Conservation (phyloP, 2,888 invertebrate species). For the Globia sparganii region DNA sequence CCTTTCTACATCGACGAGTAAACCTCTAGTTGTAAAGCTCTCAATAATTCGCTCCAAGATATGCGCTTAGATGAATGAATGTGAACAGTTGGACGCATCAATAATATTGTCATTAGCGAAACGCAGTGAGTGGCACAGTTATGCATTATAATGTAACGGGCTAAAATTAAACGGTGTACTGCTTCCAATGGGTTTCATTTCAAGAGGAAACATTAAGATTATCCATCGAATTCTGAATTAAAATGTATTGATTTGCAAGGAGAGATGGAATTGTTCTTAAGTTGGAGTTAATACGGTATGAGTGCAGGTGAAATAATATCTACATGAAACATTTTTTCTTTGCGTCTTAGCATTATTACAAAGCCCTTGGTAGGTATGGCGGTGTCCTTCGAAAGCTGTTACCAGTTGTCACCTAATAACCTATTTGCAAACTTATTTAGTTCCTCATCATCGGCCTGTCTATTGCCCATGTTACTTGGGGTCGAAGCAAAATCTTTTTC, state of each 20-base stretch:
- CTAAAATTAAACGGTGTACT: slow-evolving; percentile 49
- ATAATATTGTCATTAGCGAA: slow-evolving; percentile 66
- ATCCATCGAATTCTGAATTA: slow-evolving; percentile 20
- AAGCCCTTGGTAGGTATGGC: neutral
- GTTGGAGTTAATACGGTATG: slow-evolving; percentile 5
- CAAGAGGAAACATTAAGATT: slow-evolving; percentile 59
- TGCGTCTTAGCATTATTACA: neutral
- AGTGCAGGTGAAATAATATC: neutral
- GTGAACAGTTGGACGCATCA: slow-evolving; percentile 72
- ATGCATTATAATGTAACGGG: slow-evolving; percentile 50
- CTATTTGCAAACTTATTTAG: neutral
- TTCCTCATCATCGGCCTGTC: neutral
- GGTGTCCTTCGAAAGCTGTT: neutral
- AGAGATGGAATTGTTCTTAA: slow-evolving; percentile 4
- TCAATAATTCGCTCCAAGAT: slow-evolving; percentile 44
- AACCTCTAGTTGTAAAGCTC: slow-evolving; percentile 20
- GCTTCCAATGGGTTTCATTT: slow-evolving; percentile 32
- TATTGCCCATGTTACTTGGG: too few relatives aligned
- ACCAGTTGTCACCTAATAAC: neutral
- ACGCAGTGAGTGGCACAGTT: slow-evolving; percentile 57
- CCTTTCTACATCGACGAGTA: slow-evolving; percentile 1
- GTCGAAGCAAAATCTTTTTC: neutral
- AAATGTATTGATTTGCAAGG: slow-evolving; percentile 26
- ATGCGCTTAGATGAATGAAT: slow-evolving; percentile 69
- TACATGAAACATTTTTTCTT: neutral